Evolutionary conservation across 2,113 vertebrate species (phyloP).

Genomic region (human): DNA sequence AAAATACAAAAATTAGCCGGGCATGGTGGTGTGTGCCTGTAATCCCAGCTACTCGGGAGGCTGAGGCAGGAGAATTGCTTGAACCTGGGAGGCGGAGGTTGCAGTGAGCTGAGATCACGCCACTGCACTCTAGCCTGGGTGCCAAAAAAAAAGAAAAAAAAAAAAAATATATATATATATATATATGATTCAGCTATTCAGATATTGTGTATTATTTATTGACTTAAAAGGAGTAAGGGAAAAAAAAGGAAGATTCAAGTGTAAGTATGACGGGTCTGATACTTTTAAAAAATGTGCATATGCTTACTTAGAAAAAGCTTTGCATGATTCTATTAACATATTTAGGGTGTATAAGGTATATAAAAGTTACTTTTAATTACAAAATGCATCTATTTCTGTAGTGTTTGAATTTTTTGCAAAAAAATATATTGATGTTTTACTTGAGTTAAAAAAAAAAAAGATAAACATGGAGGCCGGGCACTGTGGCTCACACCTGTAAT

Average conservation of each 20-base stretch:
- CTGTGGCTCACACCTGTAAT: too few relatives aligned
- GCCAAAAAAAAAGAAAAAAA: too few relatives aligned
- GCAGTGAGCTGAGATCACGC: too few relatives aligned
- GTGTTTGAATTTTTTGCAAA: background rate
- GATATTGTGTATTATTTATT: background rate
- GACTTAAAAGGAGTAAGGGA: background rate
- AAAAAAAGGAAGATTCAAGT: background rate
- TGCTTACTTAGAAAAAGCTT: conserved; percentile 16
- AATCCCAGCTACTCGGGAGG: too few relatives aligned
- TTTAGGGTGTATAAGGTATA: background rate
- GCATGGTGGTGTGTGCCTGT: too few relatives aligned
- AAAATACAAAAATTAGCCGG: too few relatives aligned
- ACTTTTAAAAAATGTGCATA: background rate
- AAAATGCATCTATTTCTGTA: background rate
- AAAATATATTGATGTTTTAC: background rate
- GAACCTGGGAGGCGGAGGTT: too few relatives aligned
- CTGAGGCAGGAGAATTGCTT: too few relatives aligned
- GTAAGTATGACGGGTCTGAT: background rate
- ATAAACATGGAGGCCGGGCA: background rate
- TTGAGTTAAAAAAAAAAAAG: background rate
- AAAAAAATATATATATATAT: too few relatives aligned
- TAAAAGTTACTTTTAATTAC: background rate
- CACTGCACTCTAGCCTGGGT: too few relatives aligned
- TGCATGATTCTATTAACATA: background rate
- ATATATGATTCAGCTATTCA: background rate